Base-by-base conservation (phyloP, 2,113 vertebrate species). In the Coreoperca whiteheadi region DNA sequence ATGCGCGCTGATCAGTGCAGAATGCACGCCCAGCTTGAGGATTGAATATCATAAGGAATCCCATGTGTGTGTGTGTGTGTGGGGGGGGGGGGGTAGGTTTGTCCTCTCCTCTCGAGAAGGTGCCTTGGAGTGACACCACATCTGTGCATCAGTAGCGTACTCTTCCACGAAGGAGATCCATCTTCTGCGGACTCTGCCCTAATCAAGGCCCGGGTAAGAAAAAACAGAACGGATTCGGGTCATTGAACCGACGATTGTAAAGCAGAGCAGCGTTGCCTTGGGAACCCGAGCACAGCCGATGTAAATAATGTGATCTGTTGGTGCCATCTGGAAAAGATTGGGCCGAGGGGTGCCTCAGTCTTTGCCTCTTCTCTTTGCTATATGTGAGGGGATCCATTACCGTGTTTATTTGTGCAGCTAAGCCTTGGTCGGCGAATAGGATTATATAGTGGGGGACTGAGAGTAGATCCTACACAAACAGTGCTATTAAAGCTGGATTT, bases 271-370 rank as follows among this genome's bases (percentile, higher is more conserved):
- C 82, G 93, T 96, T 96, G 94, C 96, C 95, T 91, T 94, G 95
- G 95, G 95, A 96, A 97, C 94, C 63, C 79, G 90, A 96, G 96
- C 95, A 95, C 95, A 96, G 95, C 93, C 95, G 94, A 96, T 91
- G 96, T 95, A 96, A 97, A 97, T 94, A 96, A 95, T 93, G 92
- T 95, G 95, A 97, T 97, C 96, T 96, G 95, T 97, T 90, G 95
- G 94, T 97, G 97, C 95, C 97, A 98, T 99, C 97, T 98, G 97
- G 97, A 98, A 97, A 93, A 96, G 95, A 97, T 97, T 95, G 95
- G 92, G 92, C 86, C 81, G 41, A 63, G 90, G 93, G 95, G 96
- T 91, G 94, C 95, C 95, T 95, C 94, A 14, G 93, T 74, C 83
- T 95, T 92, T 89, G 74, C 75, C 84, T 83, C 84, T 86, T 91